Evolutionary conservation across 2,888 invertebrate species (phyloP).

Genomic region (Chloromyia formosa): DNA sequence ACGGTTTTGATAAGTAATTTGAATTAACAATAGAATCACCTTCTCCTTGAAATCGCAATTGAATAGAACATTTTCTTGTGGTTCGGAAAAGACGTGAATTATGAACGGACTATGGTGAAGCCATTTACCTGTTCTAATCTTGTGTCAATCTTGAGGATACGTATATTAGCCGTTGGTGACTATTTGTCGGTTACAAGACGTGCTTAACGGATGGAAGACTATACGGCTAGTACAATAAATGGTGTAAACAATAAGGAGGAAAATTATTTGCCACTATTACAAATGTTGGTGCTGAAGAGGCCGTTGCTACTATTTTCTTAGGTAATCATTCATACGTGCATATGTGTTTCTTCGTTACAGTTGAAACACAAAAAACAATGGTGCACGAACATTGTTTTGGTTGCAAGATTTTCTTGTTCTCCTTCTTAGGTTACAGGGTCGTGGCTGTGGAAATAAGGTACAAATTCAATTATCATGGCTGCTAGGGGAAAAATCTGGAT

Average conservation of each 20-base stretch:
- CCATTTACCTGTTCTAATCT: not conserved
- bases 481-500: too few species aligned
- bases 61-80: not conserved
- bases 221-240: too few species aligned
- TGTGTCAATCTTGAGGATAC: not conserved
- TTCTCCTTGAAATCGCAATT: constrained; percentile 43
- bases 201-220: too few species aligned
- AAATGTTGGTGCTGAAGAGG: not conserved
- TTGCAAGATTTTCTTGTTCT: constrained; percentile 23
- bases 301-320: constrained; percentile 37
- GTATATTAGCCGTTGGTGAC: not conserved
- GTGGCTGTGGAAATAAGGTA: not conserved
- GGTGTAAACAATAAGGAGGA: not conserved
- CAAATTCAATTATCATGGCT: too few species aligned
- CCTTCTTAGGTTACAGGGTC: not conserved
- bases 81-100: constrained; percentile 2
- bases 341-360: constrained; percentile 44
- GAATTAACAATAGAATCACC: constrained; percentile 45
- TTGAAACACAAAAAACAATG: constrained; percentile 47
- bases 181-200: too few species aligned
- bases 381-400: constrained; percentile 14
- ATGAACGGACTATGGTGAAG: not conserved
- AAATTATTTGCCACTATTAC: not conserved
- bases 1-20: constrained; percentile 12
- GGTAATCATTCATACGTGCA: constrained; percentile 42